These are phyloP conservation scores for Brotula barbata DNA, from an alignment of 2,797 vertebrate genomes.

Conservation along the genomic window DNA sequence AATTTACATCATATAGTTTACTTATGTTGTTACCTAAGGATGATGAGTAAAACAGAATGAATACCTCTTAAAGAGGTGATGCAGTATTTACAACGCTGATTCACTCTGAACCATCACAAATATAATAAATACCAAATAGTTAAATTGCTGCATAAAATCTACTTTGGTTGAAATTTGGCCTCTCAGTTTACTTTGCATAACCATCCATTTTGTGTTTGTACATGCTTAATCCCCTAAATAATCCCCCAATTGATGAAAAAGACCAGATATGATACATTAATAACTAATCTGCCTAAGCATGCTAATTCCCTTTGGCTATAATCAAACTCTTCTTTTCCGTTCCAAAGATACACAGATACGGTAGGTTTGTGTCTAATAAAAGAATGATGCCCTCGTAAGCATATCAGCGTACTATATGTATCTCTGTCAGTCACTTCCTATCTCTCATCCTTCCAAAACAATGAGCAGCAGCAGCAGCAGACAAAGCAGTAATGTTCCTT, in stretches of 20 bases:
- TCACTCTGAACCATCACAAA: too few relatives aligned
- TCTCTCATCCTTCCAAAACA: background rate
- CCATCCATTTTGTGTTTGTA: too few relatives aligned
- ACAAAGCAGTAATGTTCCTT: conserved; percentile 5
- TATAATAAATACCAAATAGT: background rate
- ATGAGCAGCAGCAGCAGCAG: background rate
- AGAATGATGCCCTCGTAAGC: background rate
- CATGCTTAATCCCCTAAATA: too few relatives aligned
- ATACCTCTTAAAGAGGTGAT: too few relatives aligned
- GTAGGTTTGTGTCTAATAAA: background rate
- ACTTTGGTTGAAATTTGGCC: too few relatives aligned
- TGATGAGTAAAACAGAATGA: too few relatives aligned
- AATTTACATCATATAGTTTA: too few relatives aligned
- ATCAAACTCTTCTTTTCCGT: background rate
- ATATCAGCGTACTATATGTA: background rate
- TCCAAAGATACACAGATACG: too few relatives aligned
- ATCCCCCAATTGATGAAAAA: background rate
- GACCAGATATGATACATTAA: background rate
- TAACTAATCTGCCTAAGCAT: background rate
- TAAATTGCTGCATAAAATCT: background rate
- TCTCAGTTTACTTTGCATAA: too few relatives aligned
- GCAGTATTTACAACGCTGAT: too few relatives aligned
- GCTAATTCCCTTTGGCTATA: background rate
- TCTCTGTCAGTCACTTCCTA: background rate
- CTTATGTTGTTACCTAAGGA: too few relatives aligned